Evolutionary conservation across 2,888 invertebrate genomes (phyloP), one percentile per base, ranked within the genome.

Genomic region (Phaedon cochleariae): DNA sequence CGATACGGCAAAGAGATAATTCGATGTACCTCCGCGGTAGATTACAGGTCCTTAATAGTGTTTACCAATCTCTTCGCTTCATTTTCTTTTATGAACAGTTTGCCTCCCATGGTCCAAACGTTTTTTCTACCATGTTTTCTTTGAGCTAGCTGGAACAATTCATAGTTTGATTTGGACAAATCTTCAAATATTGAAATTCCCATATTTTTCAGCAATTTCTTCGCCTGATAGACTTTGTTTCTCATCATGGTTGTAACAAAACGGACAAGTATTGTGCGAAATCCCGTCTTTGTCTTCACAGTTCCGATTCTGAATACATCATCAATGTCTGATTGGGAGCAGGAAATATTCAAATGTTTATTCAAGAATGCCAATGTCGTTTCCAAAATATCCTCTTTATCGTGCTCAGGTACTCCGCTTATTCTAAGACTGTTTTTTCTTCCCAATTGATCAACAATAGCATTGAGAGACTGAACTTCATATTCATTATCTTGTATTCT

Each of bases 51-150:
- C 10, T 1, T 10, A 2, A 34, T 10, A 34, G 1, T 34, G 6
- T 34, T 34, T 4, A 34, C 10, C 2, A 34, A 10, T 34, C 31
- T 34, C 31, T 34, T 34, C 10, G 31, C 31, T 10, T 10, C 31
- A 49, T 49, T 21, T 21, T 20, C 1, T 10, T 49, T 20, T 9
- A 49, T 9, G 49, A 49, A 49, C 21, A 49, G 21, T 10, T 49
- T 49, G 12, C 49, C 49, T 49, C 22, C 49, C 49, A 49, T 49
- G 2, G 49, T 49, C 21, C 49, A 21, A 10, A 49, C 49, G 21
- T 49, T 20, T 21, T 21, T 49, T 12, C 20, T 21, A 10, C 21
- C 49, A 21, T 49, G 21, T 49, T 49, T 49, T 21, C 21, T 4
- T 21, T 49, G 49, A 1, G 49, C 21, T 6, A 49, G 21, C 22